Conservation (phyloP, 2,888 invertebrate genomes). For the Andrena marginata region DNA sequence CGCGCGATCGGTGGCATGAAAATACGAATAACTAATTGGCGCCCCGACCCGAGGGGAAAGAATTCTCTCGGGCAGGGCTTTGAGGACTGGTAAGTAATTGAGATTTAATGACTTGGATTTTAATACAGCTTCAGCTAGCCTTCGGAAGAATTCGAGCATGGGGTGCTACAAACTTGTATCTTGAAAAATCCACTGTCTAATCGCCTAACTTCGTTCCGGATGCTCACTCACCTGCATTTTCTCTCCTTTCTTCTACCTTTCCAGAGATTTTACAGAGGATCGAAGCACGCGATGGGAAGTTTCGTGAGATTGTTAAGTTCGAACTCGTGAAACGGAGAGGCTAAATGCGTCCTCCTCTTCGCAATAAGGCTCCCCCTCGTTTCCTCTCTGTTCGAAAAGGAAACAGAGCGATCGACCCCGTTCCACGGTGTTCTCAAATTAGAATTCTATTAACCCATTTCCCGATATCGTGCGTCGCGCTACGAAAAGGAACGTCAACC, state of each 20-base stretch:
- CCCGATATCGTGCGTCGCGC: conserved; percentile 47
- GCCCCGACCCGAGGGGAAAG: no score
- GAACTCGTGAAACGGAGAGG: conserved; percentile 57
- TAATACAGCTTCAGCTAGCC: no score
- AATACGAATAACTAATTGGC: conserved; percentile 1
- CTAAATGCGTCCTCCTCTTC: conserved; percentile 64
- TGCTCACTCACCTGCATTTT: conserved; percentile 29
- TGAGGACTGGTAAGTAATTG: no score
- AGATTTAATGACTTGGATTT: no score
- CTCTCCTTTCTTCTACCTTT: conserved; percentile 34
- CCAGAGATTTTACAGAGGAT: conserved; percentile 53
- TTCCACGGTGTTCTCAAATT: conserved; percentile 51
- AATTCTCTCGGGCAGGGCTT: neutral
- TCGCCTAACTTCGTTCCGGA: neutral
- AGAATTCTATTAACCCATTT: conserved; percentile 70
- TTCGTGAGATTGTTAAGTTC: conserved; percentile 63
- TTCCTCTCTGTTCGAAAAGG: neutral
- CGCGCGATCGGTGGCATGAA: neutral
- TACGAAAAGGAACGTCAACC: conserved; percentile 55
- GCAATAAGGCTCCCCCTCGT: conserved; percentile 22
- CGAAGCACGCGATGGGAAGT: conserved; percentile 68
- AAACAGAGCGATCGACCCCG: conserved; percentile 45
- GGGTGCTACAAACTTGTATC: no score
- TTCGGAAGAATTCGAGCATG: no score
- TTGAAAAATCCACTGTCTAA: neutral